phyloP scores from a whole-genome alignment of 2,888 invertebrate genomes.

The Microctonus aethiopoides region DNA sequence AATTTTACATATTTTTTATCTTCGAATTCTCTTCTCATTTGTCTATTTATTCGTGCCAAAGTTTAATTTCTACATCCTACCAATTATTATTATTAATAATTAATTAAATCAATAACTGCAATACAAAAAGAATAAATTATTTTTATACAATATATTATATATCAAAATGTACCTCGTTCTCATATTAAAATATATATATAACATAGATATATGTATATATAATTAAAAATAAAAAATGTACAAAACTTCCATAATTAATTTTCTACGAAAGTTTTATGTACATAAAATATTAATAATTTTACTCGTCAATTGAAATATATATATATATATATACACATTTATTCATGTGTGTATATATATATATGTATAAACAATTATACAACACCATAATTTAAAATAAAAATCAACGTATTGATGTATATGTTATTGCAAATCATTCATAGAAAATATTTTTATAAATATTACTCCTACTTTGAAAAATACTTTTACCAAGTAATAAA shows the following conservation, averaged over 20 bases:
- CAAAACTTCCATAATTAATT: not conserved
- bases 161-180: not conserved
- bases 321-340: not conserved
- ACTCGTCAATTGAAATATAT: slow-evolving; percentile 18
- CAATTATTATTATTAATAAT: not conserved
- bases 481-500: not conserved
- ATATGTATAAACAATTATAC: not conserved
- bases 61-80: slow-evolving; percentile 20
- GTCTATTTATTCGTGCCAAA: not conserved
- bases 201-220: too few relatives aligned
- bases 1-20: not conserved
- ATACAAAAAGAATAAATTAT: not conserved
- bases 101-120: slow-evolving; percentile 8
- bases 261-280: not conserved
- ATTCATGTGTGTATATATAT: not conserved
- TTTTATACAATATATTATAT: not conserved
- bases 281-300: slow-evolving; percentile 2
- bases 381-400: slow-evolving; percentile 22
- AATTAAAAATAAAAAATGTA: not conserved
- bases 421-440: slow-evolving; percentile 1
- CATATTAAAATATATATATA: not conserved
- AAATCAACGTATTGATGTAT: not conserved
- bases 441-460: slow-evolving; percentile 22
- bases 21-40: slow-evolving; percentile 4
- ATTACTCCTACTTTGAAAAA: slow-evolving; percentile 27